A percentile compares a stretch with the other conserved stretches of the same genome.
phyloP scores from a whole-genome alignment of 2,113 vertebrate species.

The Sylvia atricapilla region DNA sequence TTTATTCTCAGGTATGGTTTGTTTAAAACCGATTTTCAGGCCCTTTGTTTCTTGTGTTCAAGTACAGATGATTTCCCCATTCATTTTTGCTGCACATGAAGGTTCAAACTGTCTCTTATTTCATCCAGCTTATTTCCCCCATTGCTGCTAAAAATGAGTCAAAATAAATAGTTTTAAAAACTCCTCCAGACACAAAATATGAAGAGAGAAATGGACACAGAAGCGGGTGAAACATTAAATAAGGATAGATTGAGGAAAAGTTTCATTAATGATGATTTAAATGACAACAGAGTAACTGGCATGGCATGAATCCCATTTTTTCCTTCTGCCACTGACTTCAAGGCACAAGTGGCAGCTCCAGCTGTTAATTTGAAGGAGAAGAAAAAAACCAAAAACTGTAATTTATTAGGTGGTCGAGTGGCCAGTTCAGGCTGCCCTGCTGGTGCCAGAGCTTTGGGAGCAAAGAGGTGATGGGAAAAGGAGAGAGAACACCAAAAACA shows the following conservation, averaged over 20 bases:
- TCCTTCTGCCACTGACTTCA: neutral
- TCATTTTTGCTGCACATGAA: neutral
- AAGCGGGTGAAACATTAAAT: neutral
- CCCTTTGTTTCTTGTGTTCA: neutral
- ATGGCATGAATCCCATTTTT: neutral
- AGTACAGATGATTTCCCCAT: neutral
- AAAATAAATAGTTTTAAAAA: neutral
- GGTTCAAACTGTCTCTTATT: neutral
- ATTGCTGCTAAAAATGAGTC: neutral
- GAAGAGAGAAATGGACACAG: neutral
- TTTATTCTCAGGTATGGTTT: neutral
- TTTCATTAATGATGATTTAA: neutral
- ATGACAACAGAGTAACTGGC: neutral
- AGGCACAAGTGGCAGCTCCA: neutral
- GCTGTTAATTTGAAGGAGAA: neutral
- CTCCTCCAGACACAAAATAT: accelerated
- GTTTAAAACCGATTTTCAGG: neutral
- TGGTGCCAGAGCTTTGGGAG: neutral
- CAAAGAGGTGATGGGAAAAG: neutral
- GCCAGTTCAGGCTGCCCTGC: neutral
- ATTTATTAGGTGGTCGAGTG: neutral
- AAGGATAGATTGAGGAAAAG: neutral
- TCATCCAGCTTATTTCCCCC: neutral
- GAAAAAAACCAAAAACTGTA: no score
- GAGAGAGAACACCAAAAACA: neutral